These are phyloP conservation scores for Adelognathus sp. DNA, from an alignment of 2,888 invertebrate genomes.

Conservation along the genomic window DNA sequence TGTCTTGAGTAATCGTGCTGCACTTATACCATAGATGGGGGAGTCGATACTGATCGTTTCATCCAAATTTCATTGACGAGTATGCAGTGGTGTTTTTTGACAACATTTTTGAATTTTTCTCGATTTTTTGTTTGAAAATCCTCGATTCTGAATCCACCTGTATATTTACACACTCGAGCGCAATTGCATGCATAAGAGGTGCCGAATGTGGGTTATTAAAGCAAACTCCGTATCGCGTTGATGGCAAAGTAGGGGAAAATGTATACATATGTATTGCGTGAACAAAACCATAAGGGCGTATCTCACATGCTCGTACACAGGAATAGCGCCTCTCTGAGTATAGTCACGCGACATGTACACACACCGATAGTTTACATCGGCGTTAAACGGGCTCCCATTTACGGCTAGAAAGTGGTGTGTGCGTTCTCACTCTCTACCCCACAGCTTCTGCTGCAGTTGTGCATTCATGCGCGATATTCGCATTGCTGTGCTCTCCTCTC, in stretches of 20 bases:
- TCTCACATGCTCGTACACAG: no score
- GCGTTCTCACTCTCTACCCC: conserved; percentile 15
- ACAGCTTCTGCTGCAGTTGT: conserved; percentile 30
- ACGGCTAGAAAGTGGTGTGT: conserved; percentile 27
- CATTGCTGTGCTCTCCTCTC: conserved; percentile 6
- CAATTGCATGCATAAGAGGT: neutral
- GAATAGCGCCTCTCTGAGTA: no score
- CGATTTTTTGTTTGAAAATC: no score
- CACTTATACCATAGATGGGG: no score
- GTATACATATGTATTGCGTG: no score
- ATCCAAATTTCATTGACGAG: no score
- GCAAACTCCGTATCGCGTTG: conserved; percentile 56
- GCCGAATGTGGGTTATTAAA: conserved; percentile 67
- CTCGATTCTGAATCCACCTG: no score
- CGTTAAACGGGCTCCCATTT: conserved; percentile 59
- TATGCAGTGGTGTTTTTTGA: no score
- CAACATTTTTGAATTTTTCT: neutral
- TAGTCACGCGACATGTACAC: no score
- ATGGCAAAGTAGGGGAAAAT: conserved; percentile 23
- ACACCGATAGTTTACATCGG: conserved; percentile 53
- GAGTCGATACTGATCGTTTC: no score
- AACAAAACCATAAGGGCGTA: no score
- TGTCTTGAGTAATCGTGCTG: no score
- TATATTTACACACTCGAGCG: neutral
- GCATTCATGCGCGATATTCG: conserved; percentile 27